These are phyloP conservation scores for Antheraea assamensis DNA, from an alignment of 2,888 invertebrate species.

Conservation along the genomic window DNA sequence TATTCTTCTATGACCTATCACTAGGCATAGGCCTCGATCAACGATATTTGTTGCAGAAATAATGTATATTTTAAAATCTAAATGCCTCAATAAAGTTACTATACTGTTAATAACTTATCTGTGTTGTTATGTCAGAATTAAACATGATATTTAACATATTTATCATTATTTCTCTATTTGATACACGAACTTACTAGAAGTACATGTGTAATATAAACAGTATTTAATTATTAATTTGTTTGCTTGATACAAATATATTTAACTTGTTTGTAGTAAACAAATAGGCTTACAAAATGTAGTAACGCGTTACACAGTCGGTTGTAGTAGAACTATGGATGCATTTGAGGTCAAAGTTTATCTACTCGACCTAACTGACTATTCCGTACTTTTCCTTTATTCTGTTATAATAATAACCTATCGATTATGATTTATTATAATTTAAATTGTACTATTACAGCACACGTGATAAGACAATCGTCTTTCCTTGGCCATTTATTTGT, in stretches of 20 bases:
- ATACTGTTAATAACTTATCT: too few relatives aligned
- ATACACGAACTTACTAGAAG: neutral
- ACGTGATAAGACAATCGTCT: neutral
- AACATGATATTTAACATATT: too few relatives aligned
- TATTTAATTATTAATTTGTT: conserved; percentile 39
- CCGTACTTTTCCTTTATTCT: conserved; percentile 69
- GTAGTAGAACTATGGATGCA: conserved; percentile 29
- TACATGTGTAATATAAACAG: conserved; percentile 23
- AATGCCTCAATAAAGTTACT: neutral
- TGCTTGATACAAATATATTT: conserved; percentile 38
- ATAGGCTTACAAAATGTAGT: neutral
- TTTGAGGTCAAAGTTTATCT: conserved; percentile 64
- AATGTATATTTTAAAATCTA: neutral
- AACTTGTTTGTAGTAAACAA: conserved; percentile 6
- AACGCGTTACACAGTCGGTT: neutral
- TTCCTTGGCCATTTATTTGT: neutral
- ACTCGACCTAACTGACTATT: conserved; percentile 41
- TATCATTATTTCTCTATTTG: neutral
- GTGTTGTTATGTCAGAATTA: too few relatives aligned
- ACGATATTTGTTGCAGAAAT: neutral
- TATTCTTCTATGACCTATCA: too few relatives aligned
- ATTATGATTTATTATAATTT: conserved; percentile 41
- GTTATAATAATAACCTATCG: conserved; percentile 63
- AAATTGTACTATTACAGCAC: neutral
- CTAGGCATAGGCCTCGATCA: too few relatives aligned